Percentiles rank a stretch among this genome's conserved stretches.
Conservation (phyloP, 2,113 vertebrate genomes). For the Shinisaurus crocodilurus region DNA sequence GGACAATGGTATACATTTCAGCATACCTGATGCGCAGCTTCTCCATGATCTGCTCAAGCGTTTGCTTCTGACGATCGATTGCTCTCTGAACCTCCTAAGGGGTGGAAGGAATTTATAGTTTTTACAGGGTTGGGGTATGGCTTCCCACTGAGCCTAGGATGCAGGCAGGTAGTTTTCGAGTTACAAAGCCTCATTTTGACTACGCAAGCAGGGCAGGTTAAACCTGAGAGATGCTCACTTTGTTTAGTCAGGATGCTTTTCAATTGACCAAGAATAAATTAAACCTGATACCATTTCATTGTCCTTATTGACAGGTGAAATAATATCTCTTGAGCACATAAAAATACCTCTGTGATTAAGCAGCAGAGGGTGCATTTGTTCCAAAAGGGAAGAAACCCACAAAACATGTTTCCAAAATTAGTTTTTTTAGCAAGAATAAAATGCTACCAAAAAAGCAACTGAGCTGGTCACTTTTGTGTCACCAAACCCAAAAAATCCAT, state of each 20-base stretch:
- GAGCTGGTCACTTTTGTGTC: slow-evolving; percentile 83
- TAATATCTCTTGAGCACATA: slow-evolving; percentile 40
- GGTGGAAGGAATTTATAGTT: slow-evolving; percentile 27
- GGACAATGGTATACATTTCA: slow-evolving; percentile 80
- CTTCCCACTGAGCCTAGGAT: slow-evolving; percentile 9
- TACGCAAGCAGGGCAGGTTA: slow-evolving; percentile 50
- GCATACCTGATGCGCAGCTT: slow-evolving; percentile 84
- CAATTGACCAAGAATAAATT: slow-evolving; percentile 68
- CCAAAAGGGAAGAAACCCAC: slow-evolving; percentile 50
- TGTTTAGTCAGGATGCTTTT: slow-evolving; percentile 62
- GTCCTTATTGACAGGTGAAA: slow-evolving; percentile 60
- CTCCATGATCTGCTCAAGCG: slow-evolving; percentile 83
- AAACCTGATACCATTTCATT: slow-evolving; percentile 69
- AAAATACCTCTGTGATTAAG: slow-evolving; percentile 43
- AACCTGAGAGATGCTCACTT: slow-evolving; percentile 56
- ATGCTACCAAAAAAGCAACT: slow-evolving; percentile 67
- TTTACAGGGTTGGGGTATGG: not conserved
- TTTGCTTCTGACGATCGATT: slow-evolving; percentile 81
- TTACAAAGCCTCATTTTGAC: slow-evolving; percentile 53
- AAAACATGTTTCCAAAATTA: slow-evolving; percentile 54
- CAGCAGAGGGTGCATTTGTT: slow-evolving; percentile 22
- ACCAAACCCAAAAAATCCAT: slow-evolving; percentile 76
- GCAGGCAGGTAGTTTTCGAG: slow-evolving; percentile 46
- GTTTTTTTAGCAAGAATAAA: slow-evolving; percentile 72
- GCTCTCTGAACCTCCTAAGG: slow-evolving; percentile 83